Conservation (phyloP, 1,140 invertebrate species). For the Pseudomyrmex flavicornis region DNA sequence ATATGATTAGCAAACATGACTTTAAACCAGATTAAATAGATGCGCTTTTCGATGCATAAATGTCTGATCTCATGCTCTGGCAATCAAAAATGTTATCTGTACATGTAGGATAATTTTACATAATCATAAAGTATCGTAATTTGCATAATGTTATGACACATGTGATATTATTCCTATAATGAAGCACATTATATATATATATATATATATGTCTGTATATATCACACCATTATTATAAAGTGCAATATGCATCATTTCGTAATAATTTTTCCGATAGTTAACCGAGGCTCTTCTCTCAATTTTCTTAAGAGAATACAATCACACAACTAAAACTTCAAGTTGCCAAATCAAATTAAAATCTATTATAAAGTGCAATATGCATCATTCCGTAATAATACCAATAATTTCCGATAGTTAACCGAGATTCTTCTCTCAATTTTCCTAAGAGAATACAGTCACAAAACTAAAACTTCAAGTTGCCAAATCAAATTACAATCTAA, state of each 20-base stretch:
- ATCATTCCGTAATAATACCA: neutral
- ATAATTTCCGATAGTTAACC: slow-evolving; percentile 11
- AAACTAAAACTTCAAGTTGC: slow-evolving; percentile 1
- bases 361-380: slow-evolving; percentile 17
- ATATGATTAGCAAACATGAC: slow-evolving; percentile 20
- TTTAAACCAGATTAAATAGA: neutral
- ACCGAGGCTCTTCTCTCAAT: neutral
- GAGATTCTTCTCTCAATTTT: neutral
- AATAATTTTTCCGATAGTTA: slow-evolving; percentile 8
- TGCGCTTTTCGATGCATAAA: neutral
- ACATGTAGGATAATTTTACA: neutral
- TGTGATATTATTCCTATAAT: neutral
- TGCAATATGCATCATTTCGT: neutral
- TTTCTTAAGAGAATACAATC: neutral
- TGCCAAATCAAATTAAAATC: neutral
- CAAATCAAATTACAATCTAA: neutral
- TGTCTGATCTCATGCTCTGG: neutral
- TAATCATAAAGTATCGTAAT: neutral
- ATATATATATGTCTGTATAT: neutral
- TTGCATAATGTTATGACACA: neutral
- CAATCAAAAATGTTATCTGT: neutral
- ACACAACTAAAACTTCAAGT: slow-evolving; percentile 1
- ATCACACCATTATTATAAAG: slow-evolving; percentile 1
- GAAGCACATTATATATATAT: neutral
- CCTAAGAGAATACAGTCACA: neutral